Conservation (phyloP, 2,888 invertebrate genomes). For the Pediacus dermestoides region DNA sequence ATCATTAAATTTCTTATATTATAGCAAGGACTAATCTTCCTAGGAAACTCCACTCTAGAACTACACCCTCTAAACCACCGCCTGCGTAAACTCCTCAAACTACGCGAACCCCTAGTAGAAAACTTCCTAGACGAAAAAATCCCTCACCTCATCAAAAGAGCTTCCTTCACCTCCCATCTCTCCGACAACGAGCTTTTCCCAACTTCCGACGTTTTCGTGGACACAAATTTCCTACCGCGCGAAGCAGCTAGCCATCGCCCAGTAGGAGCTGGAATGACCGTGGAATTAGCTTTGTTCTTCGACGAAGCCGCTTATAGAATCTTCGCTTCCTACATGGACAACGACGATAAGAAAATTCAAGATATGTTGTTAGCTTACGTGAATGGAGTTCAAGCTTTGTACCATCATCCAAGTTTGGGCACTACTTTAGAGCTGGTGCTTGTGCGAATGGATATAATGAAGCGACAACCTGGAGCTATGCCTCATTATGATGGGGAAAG, state of each 20-base stretch:
- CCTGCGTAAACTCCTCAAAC: slow-evolving; percentile 44
- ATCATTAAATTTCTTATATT: slow-evolving; percentile 19
- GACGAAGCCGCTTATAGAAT: slow-evolving; percentile 70
- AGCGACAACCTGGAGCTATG: slow-evolving; percentile 60
- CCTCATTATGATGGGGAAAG: slow-evolving; percentile 66
- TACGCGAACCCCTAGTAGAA: slow-evolving; percentile 42
- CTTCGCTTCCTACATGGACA: slow-evolving; percentile 65
- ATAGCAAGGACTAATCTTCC: slow-evolving; percentile 66
- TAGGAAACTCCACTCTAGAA: slow-evolving; percentile 66
- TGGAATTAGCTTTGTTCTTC: slow-evolving; percentile 72
- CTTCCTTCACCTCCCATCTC: slow-evolving; percentile 50
- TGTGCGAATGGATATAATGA: slow-evolving; percentile 68
- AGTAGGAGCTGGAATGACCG: slow-evolving; percentile 52
- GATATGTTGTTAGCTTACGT: slow-evolving; percentile 77
- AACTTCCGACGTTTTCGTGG: slow-evolving; percentile 22
- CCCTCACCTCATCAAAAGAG: slow-evolving; percentile 60
- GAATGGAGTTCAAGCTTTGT: slow-evolving; percentile 76
- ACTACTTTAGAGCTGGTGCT: slow-evolving; percentile 63
- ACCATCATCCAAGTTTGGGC: slow-evolving; percentile 71
- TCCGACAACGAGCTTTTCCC: slow-evolving; percentile 46
- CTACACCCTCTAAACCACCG: slow-evolving; percentile 60
- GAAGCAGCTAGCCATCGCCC: slow-evolving; percentile 13
- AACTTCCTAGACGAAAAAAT: slow-evolving; percentile 27
- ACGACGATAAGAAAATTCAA: slow-evolving; percentile 62
- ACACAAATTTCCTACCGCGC: slow-evolving; percentile 22